phyloP scores from a whole-genome alignment of 2,113 vertebrate species.

The Charadrius vociferus region DNA sequence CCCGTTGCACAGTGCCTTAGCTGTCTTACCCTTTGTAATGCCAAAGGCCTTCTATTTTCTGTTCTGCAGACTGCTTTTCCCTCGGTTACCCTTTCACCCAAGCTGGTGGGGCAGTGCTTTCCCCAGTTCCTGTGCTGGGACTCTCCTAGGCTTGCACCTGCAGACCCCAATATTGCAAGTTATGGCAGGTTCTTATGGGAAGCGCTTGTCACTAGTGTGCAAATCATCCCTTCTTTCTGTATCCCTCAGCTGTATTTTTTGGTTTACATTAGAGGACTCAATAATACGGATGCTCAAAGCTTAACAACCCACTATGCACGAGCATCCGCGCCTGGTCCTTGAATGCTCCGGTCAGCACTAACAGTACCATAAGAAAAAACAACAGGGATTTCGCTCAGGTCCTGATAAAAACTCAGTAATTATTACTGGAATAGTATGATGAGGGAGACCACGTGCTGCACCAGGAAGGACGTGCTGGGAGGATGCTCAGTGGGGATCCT shows the following conservation, averaged over 20 bases:
- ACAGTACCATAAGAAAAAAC: neutral
- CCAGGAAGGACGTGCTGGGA: neutral
- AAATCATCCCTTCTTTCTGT: neutral
- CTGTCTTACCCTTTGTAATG: neutral
- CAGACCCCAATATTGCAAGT: neutral
- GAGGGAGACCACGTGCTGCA: neutral
- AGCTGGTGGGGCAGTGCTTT: neutral
- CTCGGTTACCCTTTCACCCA: neutral
- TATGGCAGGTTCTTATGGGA: neutral
- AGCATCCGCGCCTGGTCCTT: neutral
- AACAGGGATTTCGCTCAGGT: neutral
- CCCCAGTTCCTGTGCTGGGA: neutral
- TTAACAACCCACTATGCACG: fast-evolving
- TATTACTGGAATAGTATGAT: too few relatives aligned
- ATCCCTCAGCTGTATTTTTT: neutral
- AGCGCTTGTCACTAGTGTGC: neutral
- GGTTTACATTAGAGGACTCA: neutral
- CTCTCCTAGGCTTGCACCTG: neutral
- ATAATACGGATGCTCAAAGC: neutral
- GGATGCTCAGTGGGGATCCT: neutral
- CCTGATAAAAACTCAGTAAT: neutral
- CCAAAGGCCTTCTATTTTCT: neutral
- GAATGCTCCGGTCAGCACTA: neutral
- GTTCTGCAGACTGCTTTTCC: neutral
- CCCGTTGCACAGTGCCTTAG: neutral